Conservation (phyloP, 2,797 vertebrate species). For the Sorex maritimensis region DNA sequence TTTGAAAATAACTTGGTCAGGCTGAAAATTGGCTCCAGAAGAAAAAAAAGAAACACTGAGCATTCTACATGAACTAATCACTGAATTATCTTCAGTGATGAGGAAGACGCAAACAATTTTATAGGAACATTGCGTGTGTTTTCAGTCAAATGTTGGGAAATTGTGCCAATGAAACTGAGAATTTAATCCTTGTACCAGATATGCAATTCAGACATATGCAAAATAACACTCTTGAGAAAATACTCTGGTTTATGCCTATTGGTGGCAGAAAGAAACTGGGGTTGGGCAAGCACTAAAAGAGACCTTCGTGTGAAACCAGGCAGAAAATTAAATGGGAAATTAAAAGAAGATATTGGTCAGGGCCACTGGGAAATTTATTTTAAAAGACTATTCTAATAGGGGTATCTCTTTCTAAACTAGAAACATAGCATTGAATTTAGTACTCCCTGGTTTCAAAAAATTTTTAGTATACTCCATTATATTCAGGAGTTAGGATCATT, state of each 20-base stretch:
- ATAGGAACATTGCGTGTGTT: not conserved
- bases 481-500: slow-evolving; percentile 19
- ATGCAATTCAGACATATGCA: slow-evolving; percentile 33
- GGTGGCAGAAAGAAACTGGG: slow-evolving; percentile 48
- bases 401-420: slow-evolving; percentile 51
- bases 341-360: slow-evolving; percentile 67
- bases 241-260: slow-evolving; percentile 27
- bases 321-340: slow-evolving; percentile 71
- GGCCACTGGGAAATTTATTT: slow-evolving; percentile 55
- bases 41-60: not conserved
- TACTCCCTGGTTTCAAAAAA: slow-evolving; percentile 34
- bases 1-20: slow-evolving; percentile 40
- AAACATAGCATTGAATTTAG: slow-evolving; percentile 55
- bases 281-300: slow-evolving; percentile 27
- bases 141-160: slow-evolving; percentile 50
- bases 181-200: slow-evolving; percentile 23
- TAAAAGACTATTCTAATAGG: slow-evolving; percentile 50
- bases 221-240: slow-evolving; percentile 59
- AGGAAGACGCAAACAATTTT: not conserved
- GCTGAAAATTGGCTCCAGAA: slow-evolving; percentile 20
- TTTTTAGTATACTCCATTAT: not conserved
- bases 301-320: slow-evolving; percentile 44
- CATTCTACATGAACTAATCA: not conserved
- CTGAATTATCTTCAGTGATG: not conserved
- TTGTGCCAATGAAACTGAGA: slow-evolving; percentile 41